Base-by-base conservation (phyloP, 2,888 invertebrate species). In the Allygus modestus region DNA sequence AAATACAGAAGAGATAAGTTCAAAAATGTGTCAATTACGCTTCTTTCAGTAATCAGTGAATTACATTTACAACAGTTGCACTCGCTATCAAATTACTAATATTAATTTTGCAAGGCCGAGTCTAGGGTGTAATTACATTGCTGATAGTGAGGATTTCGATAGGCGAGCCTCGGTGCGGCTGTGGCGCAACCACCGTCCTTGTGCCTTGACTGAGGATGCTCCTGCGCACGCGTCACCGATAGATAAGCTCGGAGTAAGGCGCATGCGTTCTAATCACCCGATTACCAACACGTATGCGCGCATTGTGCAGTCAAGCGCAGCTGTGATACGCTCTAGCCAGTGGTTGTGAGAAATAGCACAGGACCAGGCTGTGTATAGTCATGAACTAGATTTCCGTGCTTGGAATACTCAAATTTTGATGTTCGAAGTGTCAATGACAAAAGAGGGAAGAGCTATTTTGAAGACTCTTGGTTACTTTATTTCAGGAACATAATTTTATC, bases 251-350 rank as follows among this genome's bases (percentile, higher is more conserved):
- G 20, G 23, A 23, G 58, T 23, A 23, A 58, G 20, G 58, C 58
- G 23, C 58, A 58, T 58, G 58, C 58, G 58, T 58, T 23, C 58
- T 58, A 58, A 58, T 58, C 58, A 58, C 58, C 58, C 58, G 58
- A 58, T 58, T 58, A 58, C 58, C 23, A 9, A 37, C 37, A 58
- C 23, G 7, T 23, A 9, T 7, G 20, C 12, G 58, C 58, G 23
- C 58, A 23, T 26, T 58, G 58, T 23, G 58, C 58, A 58, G 20
- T 5, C 58, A 58, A 17, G 37, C 37, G 37, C 37, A 37, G 37
- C 37, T 37, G 9, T 37, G 51, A 51, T 51, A 51, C 7, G n/a
- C 51, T 51, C 7, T 5, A n/a, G 51, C 17, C 12, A 17, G 51
- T 37, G 37, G n/a, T n/a, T n/a, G n/a, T n/a, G n/a, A n/a, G n/a